Evolutionary conservation across 2,797 vertebrate species (phyloP), one percentile per base, ranked within the genome.

Genomic region (Microctenopoma stevenorrisi): DNA sequence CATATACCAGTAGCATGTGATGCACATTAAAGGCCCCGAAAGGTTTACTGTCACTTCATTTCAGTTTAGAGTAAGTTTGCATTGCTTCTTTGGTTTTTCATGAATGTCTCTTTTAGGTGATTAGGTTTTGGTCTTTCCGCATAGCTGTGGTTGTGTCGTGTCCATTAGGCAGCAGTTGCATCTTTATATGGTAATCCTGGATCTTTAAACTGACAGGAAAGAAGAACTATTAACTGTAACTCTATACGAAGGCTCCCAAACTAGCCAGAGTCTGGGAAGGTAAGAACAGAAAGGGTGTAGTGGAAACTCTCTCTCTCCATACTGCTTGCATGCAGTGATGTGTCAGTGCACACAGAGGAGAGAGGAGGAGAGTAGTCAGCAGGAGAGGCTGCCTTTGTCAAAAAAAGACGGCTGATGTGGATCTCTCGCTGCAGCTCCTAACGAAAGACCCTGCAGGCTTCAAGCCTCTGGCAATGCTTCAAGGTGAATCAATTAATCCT

Each of bases 361-460:
- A 50, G 18, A 44, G 56, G 42, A 64, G 46, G 65, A 64, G 1
- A n/a, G 59, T 14, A 85, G 67, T 72, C 78, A 84, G 77, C 73
- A 58, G 81, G 57, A 76, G 55, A 60, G 63, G 56, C 42, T 3
- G 25, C 55, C 60, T 84, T 79, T 83, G 77, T 83, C 68, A 64
- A 42, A 61, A 70, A 37, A 69, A 76, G 76, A 68, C 43, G 12
- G 68, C 71, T 81, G 84, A 88, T 79, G 78, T 46, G 50, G 74
- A 73, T 81, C 64, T 56, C 70, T 85, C 64, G 18, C 53, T 35
- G 52, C n/a, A 55, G 63, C 64, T 73, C 58, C 76, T 83, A 86
- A 88, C 67, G 69, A 86, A 82, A 74, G 61, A 78, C 65, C 85
- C 82, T 10, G 75, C 76, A 78, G 87, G 72, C 72, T 52, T 38